Evolutionary conservation across 1,140 invertebrate species (phyloP), one percentile per base, ranked within the genome.

Genomic region (Pseudomyrmex dendroicus): DNA sequence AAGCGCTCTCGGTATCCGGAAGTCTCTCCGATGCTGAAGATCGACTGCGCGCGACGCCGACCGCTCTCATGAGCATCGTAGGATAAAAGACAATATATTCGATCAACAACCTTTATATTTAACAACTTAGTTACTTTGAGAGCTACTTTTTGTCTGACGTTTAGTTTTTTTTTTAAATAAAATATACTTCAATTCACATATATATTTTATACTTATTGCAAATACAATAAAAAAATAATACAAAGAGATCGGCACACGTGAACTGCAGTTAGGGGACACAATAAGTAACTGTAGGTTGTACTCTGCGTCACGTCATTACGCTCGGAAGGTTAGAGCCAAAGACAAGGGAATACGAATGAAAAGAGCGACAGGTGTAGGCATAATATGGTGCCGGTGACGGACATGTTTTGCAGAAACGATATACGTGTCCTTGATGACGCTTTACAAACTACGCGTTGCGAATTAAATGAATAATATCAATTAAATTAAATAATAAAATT

Each of bases 1-100:
- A 78, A 62, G 48, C 48, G 4, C 62, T 76, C 46, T 63, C 15
- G 86, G 83, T 82, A 89, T 91, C 90, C 90, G 89, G 89, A 90
- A 91, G 92, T 90, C 73, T 84, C 83, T 77, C 57, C 54, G 78
- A 66, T 89, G 84, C 76, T 82, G 73, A 70, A 77, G 66, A 48
- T 70, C 74, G 62, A 82, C 77, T 57, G 66, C 84, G 78, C 84
- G 63, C 57, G 48, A 74, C 25, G 48, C 22, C 76, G 48, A 62
- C 84, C 15, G 54, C 57, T 66, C 66, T 3, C 22, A 7, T 52
- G 50, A 13, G 50, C 50, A 2, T 10, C 50, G 50, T 52, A 13
- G 9, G 2, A 13, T 25, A 25, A 50, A 50, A 50, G 48, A 50
- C 48, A 50, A 35, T 35, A 35, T 35, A 5, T 7, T 35, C 20